These are phyloP conservation scores for Drosophila ambigua DNA, from an alignment of 1,140 invertebrate species.

Conservation along the genomic window DNA sequence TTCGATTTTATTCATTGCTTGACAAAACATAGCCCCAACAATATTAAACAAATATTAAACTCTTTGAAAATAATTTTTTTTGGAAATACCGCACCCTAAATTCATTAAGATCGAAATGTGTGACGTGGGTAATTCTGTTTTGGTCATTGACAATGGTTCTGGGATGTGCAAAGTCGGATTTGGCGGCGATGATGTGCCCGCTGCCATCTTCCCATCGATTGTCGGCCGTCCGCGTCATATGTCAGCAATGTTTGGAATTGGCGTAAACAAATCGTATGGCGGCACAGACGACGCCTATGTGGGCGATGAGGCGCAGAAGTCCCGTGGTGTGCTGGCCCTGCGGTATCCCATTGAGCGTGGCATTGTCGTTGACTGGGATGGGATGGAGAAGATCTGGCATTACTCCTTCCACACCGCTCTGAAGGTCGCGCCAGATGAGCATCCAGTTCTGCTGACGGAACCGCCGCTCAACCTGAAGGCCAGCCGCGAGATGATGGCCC, in stretches of 20 bases:
- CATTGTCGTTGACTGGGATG: conserved; percentile 93
- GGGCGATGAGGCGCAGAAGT: conserved; percentile 92
- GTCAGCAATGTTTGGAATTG: conserved; percentile 97
- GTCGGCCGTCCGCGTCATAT: conserved; percentile 90
- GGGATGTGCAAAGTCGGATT: conserved; percentile 95
- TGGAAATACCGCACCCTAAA: too few relatives aligned
- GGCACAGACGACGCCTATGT: conserved; percentile 91
- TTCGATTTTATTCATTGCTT: too few relatives aligned
- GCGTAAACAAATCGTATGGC: conserved; percentile 82
- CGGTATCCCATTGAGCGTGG: conserved; percentile 91
- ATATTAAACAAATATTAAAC: too few relatives aligned
- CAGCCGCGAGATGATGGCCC: conserved; percentile 92
- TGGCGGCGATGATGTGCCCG: conserved; percentile 91
- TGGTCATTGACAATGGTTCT: conserved; percentile 94
- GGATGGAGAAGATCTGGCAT: conserved; percentile 93
- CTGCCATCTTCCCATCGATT: conserved; percentile 91
- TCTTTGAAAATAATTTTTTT: too few relatives aligned
- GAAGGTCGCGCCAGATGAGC: conserved; percentile 94
- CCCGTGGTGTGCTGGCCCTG: conserved; percentile 90
- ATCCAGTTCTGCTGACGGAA: conserved; percentile 92
- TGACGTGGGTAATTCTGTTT: conserved; percentile 92
- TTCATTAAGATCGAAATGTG: conserved; percentile 31
- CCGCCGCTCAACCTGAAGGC: conserved; percentile 93
- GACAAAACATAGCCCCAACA: too few relatives aligned
- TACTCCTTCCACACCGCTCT: conserved; percentile 93